Percentiles rank a stretch among this genome's conserved stretches.
Evolutionary conservation across 2,797 vertebrate species (phyloP).

Genomic region (Rhinatrema bivittatum): DNA sequence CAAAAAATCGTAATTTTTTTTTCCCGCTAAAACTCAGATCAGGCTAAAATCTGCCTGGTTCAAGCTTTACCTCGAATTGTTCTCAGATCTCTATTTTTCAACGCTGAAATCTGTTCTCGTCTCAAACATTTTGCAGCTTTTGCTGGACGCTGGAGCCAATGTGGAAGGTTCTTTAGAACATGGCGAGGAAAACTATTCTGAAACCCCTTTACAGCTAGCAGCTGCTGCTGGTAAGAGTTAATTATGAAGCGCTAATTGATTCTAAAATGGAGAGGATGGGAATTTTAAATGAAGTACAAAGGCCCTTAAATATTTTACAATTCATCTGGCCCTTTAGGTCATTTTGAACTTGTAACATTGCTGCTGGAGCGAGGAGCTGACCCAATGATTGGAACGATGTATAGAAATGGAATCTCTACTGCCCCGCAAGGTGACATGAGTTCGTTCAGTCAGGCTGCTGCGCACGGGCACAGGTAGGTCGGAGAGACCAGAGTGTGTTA

Average conservation of each 20-base stretch:
- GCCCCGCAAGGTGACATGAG: conserved; percentile 94
- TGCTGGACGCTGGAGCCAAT: conserved; percentile 88
- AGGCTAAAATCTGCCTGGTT: too few relatives aligned
- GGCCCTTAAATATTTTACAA: conserved; percentile 6
- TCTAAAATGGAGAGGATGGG: neutral
- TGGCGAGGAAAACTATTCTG: conserved; percentile 92
- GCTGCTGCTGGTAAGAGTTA: conserved; percentile 82
- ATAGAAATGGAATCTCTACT: conserved; percentile 91
- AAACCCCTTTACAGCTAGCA: conserved; percentile 92
- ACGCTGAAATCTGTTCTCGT: too few relatives aligned
- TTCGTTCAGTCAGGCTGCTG: conserved; percentile 94
- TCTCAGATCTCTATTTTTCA: too few relatives aligned
- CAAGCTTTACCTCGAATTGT: too few relatives aligned
- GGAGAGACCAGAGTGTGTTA: too few relatives aligned
- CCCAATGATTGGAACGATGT: conserved; percentile 93
- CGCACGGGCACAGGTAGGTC: conserved; percentile 92
- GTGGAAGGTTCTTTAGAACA: conserved; percentile 91
- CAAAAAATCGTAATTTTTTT: too few relatives aligned
- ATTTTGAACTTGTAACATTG: conserved; percentile 93
- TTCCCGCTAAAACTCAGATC: too few relatives aligned
- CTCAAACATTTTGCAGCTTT: conserved; percentile 78
- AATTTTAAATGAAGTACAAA: neutral
- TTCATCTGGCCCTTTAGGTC: conserved; percentile 67
- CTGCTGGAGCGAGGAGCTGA: conserved; percentile 90
- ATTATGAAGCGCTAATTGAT: too few relatives aligned